These are phyloP conservation scores for Nasonovia ribisnigri DNA, from an alignment of 2,888 invertebrate species.

Conservation along the genomic window DNA sequence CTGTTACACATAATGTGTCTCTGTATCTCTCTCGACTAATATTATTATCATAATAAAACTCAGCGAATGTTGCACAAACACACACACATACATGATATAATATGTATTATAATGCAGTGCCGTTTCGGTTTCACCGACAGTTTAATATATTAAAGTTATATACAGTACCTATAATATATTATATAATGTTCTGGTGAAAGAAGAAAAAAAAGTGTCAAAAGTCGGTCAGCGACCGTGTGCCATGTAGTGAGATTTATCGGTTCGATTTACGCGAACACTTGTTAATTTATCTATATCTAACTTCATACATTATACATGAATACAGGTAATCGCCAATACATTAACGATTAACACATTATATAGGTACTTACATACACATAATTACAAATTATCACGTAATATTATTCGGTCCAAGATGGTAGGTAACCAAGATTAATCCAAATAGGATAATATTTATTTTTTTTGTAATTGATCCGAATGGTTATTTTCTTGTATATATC, in stretches of 20 bases:
- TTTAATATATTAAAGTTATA: no score
- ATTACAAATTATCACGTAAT: neutral
- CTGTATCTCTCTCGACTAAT: neutral
- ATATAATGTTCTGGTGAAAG: neutral
- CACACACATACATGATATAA: neutral
- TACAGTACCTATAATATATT: neutral
- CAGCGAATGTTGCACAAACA: neutral
- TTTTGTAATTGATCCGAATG: no score
- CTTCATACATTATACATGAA: neutral
- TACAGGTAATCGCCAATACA: neutral
- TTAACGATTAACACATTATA: neutral
- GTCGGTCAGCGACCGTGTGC: neutral
- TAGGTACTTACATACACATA: neutral
- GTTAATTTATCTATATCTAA: neutral
- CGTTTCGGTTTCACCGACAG: neutral
- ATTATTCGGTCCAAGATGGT: neutral
- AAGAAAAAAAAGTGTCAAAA: conserved; percentile 7
- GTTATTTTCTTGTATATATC: no score
- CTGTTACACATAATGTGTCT: neutral
- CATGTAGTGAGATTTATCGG: neutral
- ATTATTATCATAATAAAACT: neutral
- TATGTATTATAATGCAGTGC: neutral
- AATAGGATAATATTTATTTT: no score
- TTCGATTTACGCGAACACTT: neutral
- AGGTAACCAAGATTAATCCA: no score